Base-by-base conservation (phyloP, 2,888 invertebrate genomes). In the Seira ritae region DNA sequence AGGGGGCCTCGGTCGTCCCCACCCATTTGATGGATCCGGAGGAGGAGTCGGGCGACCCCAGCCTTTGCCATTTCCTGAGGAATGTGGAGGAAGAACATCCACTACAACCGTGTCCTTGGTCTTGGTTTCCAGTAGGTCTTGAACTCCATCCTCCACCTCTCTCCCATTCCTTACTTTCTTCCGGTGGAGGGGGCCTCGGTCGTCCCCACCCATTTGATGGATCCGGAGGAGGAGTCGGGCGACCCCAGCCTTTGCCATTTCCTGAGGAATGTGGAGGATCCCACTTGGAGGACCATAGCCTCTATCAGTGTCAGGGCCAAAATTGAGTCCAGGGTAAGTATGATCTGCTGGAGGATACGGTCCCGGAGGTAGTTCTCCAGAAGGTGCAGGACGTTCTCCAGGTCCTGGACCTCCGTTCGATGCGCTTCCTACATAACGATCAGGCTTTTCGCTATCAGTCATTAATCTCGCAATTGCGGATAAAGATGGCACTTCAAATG, bases 401-500 rank as follows among this genome's bases (percentile, higher is more conserved):
- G 75, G 74, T 60, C 69, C 82, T 10, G 50, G 70, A 1, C 73
- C 73, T 62, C 60, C 78, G 62, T 84, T 74, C 0, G 70, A 55
- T n/a, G 81, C 65, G 10, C 79, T 84, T 37, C 74, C 84, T 68
- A 79, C 62, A 69, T 78, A 83, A 20, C 82, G 62, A 70, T 74
- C 76, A 42, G 31, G 20, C 22, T 62, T 62, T 4, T 17, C 22
- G 8, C 68, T 74, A 60, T 37, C 66, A 31, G 42, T 62, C 81
- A 85, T 78, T 75, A 85, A 82, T 17, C 68, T 10, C n/a, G 81
- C 85, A 31, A 85, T 69, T 1, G 50, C 22, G 0, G 69, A 66
- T 20, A 85, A 42, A 2, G 85, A 79, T 17, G 85, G 85, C 37
- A 79, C 68, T 24, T 82, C 81, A 62, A 82, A 85, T 1, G 85